Evolutionary conservation across 2,113 vertebrate genomes (phyloP).

Genomic region (Oncorhynchus gorbuscha): DNA sequence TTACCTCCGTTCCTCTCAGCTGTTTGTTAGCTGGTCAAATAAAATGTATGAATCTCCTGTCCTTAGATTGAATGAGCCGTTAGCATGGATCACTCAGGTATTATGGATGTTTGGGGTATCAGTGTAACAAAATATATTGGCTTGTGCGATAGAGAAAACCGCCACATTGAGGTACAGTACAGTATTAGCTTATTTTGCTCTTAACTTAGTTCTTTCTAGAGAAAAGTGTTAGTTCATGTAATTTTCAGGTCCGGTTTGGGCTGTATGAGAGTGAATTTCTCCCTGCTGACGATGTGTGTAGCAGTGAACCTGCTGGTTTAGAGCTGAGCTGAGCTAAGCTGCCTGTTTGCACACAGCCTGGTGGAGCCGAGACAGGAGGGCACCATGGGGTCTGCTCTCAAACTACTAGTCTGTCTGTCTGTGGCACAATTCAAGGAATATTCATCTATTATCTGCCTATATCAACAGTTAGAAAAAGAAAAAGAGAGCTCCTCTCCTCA

Average conservation of each 20-base stretch:
- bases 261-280: conserved; percentile 12
- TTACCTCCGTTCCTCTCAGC: conserved; percentile 21
- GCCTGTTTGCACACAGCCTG: conserved; percentile 39
- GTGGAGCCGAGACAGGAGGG: conserved; percentile 29
- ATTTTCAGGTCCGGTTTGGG: conserved; percentile 33
- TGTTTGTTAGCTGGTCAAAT: conserved; percentile 23
- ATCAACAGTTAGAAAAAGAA: too few species aligned
- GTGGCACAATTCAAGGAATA: too few species aligned
- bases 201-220: conserved; percentile 28
- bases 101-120: conserved; percentile 10
- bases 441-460: too few species aligned
- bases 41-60: conserved; percentile 61
- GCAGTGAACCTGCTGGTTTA: conserved; percentile 49
- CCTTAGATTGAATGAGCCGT: conserved; percentile 29
- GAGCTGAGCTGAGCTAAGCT: conserved; percentile 30
- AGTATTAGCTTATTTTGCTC: conserved; percentile 11
- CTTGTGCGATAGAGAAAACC: background rate
- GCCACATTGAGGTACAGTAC: background rate
- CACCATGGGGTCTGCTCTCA: background rate
- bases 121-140: conserved; percentile 27
- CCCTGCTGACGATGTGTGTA: conserved; percentile 45
- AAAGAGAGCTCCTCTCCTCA: too few species aligned
- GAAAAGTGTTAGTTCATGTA: conserved; percentile 14
- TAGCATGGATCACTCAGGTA: too few species aligned
- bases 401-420: background rate